Conservation (phyloP, 2,113 vertebrate genomes). For the Pseudois nayaur region DNA sequence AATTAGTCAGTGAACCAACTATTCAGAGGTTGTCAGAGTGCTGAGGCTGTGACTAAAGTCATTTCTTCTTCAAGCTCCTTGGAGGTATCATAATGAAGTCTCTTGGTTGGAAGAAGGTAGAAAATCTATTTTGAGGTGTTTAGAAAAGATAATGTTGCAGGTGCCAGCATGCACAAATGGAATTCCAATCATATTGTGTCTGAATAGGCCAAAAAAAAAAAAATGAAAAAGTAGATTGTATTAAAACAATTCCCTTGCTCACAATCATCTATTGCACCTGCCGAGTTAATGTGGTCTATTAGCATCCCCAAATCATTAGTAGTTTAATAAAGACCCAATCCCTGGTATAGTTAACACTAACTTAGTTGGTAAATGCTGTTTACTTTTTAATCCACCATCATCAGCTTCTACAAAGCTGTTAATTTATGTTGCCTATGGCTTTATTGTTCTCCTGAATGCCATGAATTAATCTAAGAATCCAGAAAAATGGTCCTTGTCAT, state of each 20-base stretch:
- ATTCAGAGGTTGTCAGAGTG: constrained; percentile 11
- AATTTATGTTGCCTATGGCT: background rate
- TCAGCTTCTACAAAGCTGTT: background rate
- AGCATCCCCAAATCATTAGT: constrained; percentile 35
- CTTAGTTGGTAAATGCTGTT: background rate
- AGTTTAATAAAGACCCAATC: constrained; percentile 43
- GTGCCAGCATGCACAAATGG: constrained; percentile 14
- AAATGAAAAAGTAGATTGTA: background rate
- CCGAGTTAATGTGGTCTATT: background rate
- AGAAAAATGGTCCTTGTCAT: background rate
- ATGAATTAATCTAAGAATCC: background rate
- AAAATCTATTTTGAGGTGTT: constrained; percentile 45
- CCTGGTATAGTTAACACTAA: background rate
- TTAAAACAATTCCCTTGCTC: constrained; percentile 39
- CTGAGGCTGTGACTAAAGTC: constrained; percentile 6
- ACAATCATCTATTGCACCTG: constrained; percentile 32
- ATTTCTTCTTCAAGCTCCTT: constrained; percentile 29
- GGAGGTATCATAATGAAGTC: background rate
- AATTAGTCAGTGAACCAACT: constrained; percentile 17
- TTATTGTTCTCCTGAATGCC: background rate
- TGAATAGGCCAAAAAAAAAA: constrained; percentile 28
- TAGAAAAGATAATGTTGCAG: constrained; percentile 51
- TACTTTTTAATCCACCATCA: background rate
- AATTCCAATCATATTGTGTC: constrained; percentile 29
- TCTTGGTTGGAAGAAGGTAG: constrained; percentile 12